These are phyloP conservation scores for Gadus macrocephalus DNA, from an alignment of 2,113 vertebrate genomes.

Conservation along the genomic window DNA sequence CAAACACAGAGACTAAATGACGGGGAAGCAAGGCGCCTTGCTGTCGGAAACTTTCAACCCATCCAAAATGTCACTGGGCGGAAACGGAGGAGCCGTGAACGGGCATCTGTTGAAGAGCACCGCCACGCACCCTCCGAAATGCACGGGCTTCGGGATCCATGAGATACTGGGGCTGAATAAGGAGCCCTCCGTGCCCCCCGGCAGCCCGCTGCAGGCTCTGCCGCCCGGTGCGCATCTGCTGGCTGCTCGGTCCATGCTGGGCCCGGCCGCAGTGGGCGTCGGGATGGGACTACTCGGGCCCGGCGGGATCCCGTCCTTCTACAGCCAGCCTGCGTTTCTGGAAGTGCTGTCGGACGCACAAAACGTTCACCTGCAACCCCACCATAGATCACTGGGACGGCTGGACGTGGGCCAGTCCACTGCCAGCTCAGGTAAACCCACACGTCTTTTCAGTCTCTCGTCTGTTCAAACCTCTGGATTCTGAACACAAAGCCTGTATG, in stretches of 20 bases:
- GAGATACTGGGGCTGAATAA: constrained; percentile 97
- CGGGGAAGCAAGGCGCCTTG: constrained; percentile 86
- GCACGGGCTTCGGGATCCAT: constrained; percentile 97
- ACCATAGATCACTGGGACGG: constrained; percentile 76
- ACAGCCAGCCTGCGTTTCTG: constrained; percentile 89
- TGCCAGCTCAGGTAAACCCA: constrained; percentile 85
- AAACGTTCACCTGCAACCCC: constrained; percentile 83
- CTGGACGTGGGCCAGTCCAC: constrained; percentile 83
- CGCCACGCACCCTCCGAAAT: constrained; percentile 74
- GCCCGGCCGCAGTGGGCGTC: constrained; percentile 81
- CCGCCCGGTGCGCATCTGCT: constrained; percentile 85
- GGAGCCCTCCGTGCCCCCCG: constrained; percentile 82
- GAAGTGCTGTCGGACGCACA: constrained; percentile 90
- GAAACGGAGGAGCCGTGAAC: constrained; percentile 51
- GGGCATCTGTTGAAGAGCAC: constrained; percentile 53
- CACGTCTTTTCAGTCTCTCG: too few species aligned
- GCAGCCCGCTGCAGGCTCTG: constrained; percentile 78
- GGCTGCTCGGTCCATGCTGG: constrained; percentile 85
- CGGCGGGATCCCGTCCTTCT: constrained; percentile 89
- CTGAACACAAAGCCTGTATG: too few species aligned
- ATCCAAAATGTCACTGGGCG: constrained; percentile 69
- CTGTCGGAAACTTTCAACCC: constrained; percentile 77
- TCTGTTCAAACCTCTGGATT: too few species aligned
- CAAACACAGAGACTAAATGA: constrained; percentile 73
- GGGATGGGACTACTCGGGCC: constrained; percentile 90